Conservation (phyloP, 2,797 vertebrate species). For the Cryptoprocta ferox region DNA sequence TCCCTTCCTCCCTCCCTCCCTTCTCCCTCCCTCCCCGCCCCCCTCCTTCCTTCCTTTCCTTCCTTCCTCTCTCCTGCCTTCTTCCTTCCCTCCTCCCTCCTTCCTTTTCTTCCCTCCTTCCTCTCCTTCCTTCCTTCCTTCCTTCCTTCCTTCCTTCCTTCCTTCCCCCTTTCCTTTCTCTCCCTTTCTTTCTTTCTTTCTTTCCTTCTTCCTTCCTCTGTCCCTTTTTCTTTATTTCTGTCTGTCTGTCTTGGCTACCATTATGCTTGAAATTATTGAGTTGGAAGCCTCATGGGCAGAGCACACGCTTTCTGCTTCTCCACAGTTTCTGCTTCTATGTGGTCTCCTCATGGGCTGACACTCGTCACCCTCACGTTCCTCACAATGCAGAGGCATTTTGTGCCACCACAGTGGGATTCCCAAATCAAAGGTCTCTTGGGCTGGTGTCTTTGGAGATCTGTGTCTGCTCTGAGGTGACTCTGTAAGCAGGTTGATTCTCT, state of each 20-base stretch:
- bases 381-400: not conserved
- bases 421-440: too few species aligned
- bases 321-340: accelerated
- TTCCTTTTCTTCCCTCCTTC: too few species aligned
- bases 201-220: accelerated
- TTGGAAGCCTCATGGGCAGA: not conserved
- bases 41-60: too few species aligned
- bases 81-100: too few species aligned
- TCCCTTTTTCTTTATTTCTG: accelerated
- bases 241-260: not conserved
- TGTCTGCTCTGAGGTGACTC: not conserved
- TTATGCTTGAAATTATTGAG: accelerated
- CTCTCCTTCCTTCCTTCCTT: too few species aligned
- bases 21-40: too few species aligned
- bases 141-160: too few species aligned
- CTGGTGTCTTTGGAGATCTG: not conserved
- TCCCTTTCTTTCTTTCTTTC: accelerated
- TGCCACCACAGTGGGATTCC: too few species aligned
- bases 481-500: not conserved
- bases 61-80: too few species aligned
- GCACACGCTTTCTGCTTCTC: not conserved
- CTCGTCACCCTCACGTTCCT: accelerated
- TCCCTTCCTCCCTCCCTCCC: accelerated
- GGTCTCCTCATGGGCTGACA: accelerated
- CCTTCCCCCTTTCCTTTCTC: too few species aligned